phyloP scores from a whole-genome alignment of 2,113 vertebrate species.

The Rafetus swinhoei region DNA sequence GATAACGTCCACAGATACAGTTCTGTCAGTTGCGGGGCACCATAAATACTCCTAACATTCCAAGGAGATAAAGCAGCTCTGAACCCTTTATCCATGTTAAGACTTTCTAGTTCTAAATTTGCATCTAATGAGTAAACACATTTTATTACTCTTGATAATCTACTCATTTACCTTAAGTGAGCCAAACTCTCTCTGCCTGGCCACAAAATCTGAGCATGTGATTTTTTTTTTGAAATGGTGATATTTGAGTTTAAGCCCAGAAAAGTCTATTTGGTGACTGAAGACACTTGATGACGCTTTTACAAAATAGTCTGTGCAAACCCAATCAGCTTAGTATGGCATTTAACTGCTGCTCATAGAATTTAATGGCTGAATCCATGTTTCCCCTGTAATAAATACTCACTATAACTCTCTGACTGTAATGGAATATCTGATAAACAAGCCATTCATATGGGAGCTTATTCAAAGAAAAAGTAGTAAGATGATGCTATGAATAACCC shows the following conservation, averaged over 20 bases:
- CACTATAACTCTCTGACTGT: slow-evolving; percentile 52
- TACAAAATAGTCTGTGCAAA: slow-evolving; percentile 48
- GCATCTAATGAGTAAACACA: slow-evolving; percentile 47
- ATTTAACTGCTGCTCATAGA: neutral
- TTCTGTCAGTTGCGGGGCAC: accelerated
- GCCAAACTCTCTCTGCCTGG: slow-evolving; percentile 14
- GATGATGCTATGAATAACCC: slow-evolving; percentile 67
- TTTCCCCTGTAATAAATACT: neutral
- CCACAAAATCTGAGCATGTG: slow-evolving; percentile 38
- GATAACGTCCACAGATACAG: neutral
- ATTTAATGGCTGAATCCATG: slow-evolving; percentile 37
- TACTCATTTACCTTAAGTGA: slow-evolving; percentile 5
- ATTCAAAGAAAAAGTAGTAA: slow-evolving; percentile 55
- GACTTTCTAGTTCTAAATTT: slow-evolving; percentile 49
- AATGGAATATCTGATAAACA: slow-evolving; percentile 54
- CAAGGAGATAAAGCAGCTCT: slow-evolving; percentile 43
- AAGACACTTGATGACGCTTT: slow-evolving; percentile 21
- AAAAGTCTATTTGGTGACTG: slow-evolving; percentile 28
- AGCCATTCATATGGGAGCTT: neutral
- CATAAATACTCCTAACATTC: accelerated
- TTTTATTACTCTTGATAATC: slow-evolving; percentile 68
- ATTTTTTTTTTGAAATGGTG: slow-evolving; percentile 48
- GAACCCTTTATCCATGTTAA: accelerated
- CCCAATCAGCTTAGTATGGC: slow-evolving; percentile 22
- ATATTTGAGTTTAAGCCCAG: neutral